phyloP scores from a whole-genome alignment of 2,113 vertebrate species.

The Labeo catla region DNA sequence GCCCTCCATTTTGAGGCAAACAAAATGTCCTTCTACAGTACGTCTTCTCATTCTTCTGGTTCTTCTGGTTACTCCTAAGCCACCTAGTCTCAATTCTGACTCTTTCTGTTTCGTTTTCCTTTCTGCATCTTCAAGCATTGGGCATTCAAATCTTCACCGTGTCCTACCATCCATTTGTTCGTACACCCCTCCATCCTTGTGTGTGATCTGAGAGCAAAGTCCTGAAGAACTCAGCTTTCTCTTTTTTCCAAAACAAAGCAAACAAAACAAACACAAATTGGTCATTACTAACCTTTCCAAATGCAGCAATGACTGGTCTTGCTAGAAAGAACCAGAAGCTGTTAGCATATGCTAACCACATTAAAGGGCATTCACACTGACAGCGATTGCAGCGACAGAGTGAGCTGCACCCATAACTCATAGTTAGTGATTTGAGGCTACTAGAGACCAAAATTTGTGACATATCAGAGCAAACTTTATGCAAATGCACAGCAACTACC shows the following conservation, averaged over 20 bases:
- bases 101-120: background rate
- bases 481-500: background rate
- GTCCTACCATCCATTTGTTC: constrained; percentile 6
- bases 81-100: background rate
- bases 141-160: background rate
- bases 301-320: background rate
- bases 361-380: background rate
- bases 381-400: background rate
- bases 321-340: background rate
- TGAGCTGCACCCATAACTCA: background rate
- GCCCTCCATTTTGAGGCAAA: constrained; percentile 45
- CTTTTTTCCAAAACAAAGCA: background rate
- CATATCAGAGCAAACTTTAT: background rate
- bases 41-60: background rate
- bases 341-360: background rate
- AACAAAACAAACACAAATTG: background rate
- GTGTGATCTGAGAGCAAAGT: constrained; percentile 53
- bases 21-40: background rate
- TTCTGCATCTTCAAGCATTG: background rate
- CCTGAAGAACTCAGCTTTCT: constrained; percentile 18
- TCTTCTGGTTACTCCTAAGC: background rate
- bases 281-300: constrained; percentile 5
- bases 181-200: constrained; percentile 26
- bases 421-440: background rate
- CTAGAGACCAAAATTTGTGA: background rate